Percentiles rank a stretch among this genome's conserved stretches.
Conservation (phyloP, 2,797 vertebrate genomes). For the Steatocranus sp. region DNA sequence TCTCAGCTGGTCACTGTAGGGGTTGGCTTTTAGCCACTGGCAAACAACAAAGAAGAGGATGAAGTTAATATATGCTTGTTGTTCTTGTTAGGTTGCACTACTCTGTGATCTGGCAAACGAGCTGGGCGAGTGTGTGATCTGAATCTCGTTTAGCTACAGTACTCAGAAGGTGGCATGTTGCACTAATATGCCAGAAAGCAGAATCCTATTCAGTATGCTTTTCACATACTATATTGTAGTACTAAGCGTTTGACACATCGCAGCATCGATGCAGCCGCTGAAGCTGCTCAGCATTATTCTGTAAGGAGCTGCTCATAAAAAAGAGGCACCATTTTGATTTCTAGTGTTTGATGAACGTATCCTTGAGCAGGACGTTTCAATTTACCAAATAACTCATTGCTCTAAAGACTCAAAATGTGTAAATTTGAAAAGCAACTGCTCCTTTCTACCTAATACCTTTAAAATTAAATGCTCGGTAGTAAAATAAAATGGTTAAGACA, state of each 20-base stretch:
- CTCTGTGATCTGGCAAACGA: background rate
- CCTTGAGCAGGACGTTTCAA: background rate
- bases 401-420: background rate
- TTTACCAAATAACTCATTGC: background rate
- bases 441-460: background rate
- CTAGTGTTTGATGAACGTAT: background rate
- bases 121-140: constrained; percentile 2
- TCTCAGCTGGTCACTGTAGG: background rate
- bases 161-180: background rate
- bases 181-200: background rate
- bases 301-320: background rate
- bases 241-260: background rate
- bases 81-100: background rate
- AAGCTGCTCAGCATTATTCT: background rate
- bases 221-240: constrained; percentile 3
- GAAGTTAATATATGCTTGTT: background rate
- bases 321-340: background rate
- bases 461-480: background rate
- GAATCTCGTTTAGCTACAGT: background rate
- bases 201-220: background rate
- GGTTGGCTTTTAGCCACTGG: background rate
- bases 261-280: background rate
- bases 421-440: background rate
- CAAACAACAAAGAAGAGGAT: background rate
- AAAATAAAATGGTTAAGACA: background rate